Percentiles rank a stretch among this genome's conserved stretches.
phyloP scores from a whole-genome alignment of 2,113 vertebrate species.

The Solea senegalensis region DNA sequence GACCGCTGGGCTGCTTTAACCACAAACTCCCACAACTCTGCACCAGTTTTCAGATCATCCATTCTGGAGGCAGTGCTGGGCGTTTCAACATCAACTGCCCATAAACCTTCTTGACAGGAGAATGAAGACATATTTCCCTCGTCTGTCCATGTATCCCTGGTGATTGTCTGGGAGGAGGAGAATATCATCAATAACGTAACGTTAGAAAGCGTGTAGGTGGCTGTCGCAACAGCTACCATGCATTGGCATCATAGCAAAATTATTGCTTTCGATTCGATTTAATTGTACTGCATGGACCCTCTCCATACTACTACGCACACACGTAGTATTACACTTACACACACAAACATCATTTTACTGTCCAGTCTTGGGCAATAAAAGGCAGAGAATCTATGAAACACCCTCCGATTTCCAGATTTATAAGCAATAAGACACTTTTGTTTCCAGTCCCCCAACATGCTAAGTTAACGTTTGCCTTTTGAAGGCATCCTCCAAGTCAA shows the following conservation, averaged over 20 bases:
- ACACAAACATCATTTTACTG: not conserved
- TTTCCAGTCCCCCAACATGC: slow-evolving; percentile 13
- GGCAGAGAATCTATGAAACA: not conserved
- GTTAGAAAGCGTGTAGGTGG: slow-evolving; percentile 44
- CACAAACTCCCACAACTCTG: slow-evolving; percentile 47
- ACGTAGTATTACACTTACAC: slow-evolving; percentile 27
- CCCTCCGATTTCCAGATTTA: slow-evolving; percentile 47
- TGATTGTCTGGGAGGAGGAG: slow-evolving; percentile 64
- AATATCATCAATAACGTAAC: slow-evolving; percentile 66
- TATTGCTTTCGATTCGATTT: no score
- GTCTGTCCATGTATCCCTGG: slow-evolving; percentile 54
- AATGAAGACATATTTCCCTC: slow-evolving; percentile 70
- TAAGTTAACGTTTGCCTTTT: slow-evolving; percentile 61
- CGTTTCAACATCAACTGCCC: slow-evolving; percentile 53
- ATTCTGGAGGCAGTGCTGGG: slow-evolving; percentile 39
- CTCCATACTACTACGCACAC: not conserved
- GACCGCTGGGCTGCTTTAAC: slow-evolving; percentile 51
- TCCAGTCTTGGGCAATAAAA: no score
- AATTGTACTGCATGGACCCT: not conserved
- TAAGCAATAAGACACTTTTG: slow-evolving; percentile 49
- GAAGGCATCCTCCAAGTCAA: slow-evolving; percentile 74
- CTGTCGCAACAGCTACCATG: slow-evolving; percentile 22
- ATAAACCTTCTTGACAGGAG: slow-evolving; percentile 61
- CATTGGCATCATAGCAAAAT: no score
- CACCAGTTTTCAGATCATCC: slow-evolving; percentile 37